Evolutionary conservation across 1,140 invertebrate genomes (phyloP).

Genomic region (Formica exsecta): DNA sequence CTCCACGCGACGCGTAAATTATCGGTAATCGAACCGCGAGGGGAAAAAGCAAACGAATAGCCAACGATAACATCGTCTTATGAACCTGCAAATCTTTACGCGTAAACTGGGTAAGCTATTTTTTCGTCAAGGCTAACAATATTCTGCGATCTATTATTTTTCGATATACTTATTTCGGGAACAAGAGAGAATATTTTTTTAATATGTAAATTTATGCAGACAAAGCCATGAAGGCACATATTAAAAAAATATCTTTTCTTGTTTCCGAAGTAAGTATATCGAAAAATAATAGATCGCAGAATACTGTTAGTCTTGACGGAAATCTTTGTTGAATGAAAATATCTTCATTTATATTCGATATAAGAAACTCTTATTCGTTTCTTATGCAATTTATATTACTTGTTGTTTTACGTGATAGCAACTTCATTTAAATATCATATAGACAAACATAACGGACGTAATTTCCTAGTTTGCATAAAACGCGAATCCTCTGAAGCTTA

Average conservation of each 20-base stretch:
- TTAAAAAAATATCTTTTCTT: not conserved
- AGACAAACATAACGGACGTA: constrained; percentile 9
- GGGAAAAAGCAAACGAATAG: constrained; percentile 24
- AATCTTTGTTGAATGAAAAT: not conserved
- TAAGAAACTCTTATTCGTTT: constrained; percentile 1
- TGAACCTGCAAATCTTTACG: not conserved
- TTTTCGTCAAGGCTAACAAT: not conserved
- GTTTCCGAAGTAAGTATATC: no score
- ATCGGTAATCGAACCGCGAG: constrained; percentile 63
- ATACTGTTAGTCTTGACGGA: no score
- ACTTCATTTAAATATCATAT: constrained; percentile 4
- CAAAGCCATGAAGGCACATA: not conserved
- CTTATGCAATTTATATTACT: no score
- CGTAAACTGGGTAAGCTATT: constrained; percentile 23
- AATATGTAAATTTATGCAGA: not conserved
- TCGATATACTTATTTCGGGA: no score
- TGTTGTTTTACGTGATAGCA: not conserved
- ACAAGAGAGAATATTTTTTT: not conserved
- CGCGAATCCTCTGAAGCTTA: not conserved
- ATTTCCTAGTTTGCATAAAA: constrained; percentile 21
- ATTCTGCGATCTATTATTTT: no score
- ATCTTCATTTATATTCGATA: not conserved
- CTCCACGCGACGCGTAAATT: constrained; percentile 78
- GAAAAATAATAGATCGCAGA: no score
- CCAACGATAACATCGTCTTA: constrained; percentile 57